phyloP scores from a whole-genome alignment of 2,888 invertebrate genomes.

The Apamea sordens region DNA sequence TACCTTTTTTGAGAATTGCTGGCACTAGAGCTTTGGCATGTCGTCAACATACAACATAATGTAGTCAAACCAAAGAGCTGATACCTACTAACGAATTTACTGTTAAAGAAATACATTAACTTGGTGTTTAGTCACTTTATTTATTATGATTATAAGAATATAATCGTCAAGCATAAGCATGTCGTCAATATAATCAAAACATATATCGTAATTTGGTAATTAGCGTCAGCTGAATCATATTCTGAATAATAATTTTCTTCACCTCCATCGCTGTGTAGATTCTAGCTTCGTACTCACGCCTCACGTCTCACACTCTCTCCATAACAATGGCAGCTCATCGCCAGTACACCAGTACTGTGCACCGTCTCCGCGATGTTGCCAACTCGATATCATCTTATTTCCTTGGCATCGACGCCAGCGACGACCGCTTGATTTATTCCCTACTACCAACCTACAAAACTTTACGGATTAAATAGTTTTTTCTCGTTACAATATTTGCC shows the following conservation, averaged over 20 bases:
- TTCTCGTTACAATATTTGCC: slow-evolving; percentile 79
- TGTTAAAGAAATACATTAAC: neutral
- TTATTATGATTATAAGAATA: neutral
- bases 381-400: slow-evolving; percentile 89
- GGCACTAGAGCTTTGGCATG: slow-evolving; percentile 42
- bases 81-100: neutral
- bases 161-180: neutral
- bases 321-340: slow-evolving; percentile 65
- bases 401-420: slow-evolving; percentile 87
- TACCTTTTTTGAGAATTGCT: slow-evolving; percentile 46
- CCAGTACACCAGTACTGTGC: slow-evolving; percentile 60
- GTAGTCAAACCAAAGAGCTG: slow-evolving; percentile 1
- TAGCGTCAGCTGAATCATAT: neutral
- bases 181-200: neutral
- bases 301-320: slow-evolving; percentile 61
- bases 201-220: neutral
- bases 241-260: slow-evolving; percentile 20
- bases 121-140: neutral
- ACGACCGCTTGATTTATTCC: slow-evolving; percentile 85
- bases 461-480: slow-evolving; percentile 88
- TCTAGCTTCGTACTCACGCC: slow-evolving; percentile 53
- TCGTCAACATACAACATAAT: slow-evolving; percentile 17
- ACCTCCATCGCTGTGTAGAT: slow-evolving; percentile 31
- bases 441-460: slow-evolving; percentile 88
- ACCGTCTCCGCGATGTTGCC: slow-evolving; percentile 81